These are phyloP conservation scores for Platycheirus rosarum DNA, from an alignment of 2,888 invertebrate genomes.

Conservation along the genomic window DNA sequence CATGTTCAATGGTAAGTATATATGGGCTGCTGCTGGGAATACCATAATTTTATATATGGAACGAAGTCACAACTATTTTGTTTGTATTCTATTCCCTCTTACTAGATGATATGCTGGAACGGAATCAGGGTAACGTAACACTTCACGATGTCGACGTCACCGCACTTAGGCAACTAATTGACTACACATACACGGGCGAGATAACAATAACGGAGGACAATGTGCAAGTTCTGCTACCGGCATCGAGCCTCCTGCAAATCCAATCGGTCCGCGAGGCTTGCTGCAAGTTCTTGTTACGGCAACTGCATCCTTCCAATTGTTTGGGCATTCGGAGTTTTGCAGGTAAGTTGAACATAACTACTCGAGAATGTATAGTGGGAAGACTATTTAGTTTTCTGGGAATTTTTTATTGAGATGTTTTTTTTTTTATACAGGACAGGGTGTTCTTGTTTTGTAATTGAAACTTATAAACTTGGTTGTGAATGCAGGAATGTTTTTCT, in stretches of 20 bases:
- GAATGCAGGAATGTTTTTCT: no score
- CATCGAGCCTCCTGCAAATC: constrained; percentile 89
- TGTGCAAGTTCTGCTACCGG: constrained; percentile 88
- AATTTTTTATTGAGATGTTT: no score
- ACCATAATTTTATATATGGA: background rate
- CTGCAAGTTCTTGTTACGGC: constrained; percentile 88
- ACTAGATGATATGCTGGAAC: constrained; percentile 82
- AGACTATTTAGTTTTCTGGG: constrained; percentile 6
- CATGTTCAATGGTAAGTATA: constrained; percentile 83
- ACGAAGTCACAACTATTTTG: constrained; percentile 13
- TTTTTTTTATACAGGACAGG: no score
- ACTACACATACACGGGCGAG: constrained; percentile 90
- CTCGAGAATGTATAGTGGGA: no score
- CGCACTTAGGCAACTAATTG: constrained; percentile 87
- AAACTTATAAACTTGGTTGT: no score
- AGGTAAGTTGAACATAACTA: constrained; percentile 78
- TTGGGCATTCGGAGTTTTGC: constrained; percentile 89
- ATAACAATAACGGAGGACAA: constrained; percentile 87
- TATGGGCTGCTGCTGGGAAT: constrained; percentile 10
- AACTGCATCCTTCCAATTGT: constrained; percentile 90
- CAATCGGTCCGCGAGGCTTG: constrained; percentile 88
- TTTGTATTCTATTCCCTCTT: background rate
- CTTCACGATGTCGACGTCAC: constrained; percentile 84
- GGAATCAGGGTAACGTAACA: constrained; percentile 81
- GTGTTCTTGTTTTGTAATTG: no score